A percentile compares a stretch with the other conserved stretches of the same genome.
These are phyloP conservation scores for Podarcis siculus DNA, from an alignment of 2,797 vertebrate genomes.

Conservation along the genomic window DNA sequence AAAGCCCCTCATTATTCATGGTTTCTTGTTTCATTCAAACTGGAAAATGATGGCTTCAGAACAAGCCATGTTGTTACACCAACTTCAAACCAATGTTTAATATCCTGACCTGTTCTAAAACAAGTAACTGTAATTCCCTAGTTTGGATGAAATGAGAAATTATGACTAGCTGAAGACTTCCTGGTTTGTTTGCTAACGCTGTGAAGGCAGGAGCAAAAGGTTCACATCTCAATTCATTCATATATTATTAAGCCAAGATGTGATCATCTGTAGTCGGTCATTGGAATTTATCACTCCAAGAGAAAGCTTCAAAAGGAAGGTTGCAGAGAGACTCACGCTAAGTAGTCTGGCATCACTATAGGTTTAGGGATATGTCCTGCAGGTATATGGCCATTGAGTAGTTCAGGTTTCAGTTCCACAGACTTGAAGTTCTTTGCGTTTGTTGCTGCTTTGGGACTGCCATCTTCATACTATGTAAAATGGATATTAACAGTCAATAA, in stretches of 20 bases:
- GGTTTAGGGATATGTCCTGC: conserved; percentile 94
- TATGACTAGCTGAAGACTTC: too few relatives aligned
- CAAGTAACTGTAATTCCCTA: too few relatives aligned
- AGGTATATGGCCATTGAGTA: conserved; percentile 89
- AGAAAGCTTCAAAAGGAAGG: not conserved
- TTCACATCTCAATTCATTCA: not conserved
- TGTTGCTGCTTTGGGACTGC: conserved; percentile 66
- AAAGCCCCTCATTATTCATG: not conserved
- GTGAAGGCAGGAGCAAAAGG: not conserved
- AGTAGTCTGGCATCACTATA: conserved; percentile 93
- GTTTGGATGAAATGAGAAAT: not conserved
- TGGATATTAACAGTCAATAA: not conserved
- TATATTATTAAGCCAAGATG: not conserved
- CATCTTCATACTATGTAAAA: conserved; percentile 66
- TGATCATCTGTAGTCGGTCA: not conserved
- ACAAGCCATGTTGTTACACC: too few relatives aligned
- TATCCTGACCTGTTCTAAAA: too few relatives aligned
- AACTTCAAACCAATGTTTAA: too few relatives aligned
- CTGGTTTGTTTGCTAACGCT: not conserved
- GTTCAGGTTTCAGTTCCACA: conserved; percentile 76
- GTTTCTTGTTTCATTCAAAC: not conserved
- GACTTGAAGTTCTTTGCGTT: conserved; percentile 67
- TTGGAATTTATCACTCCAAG: not conserved
- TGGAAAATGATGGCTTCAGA: not conserved
- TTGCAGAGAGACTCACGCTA: conserved; percentile 84